These are phyloP conservation scores for Crotalus horridus DNA, from an alignment of 2,113 vertebrate species.

Conservation along the genomic window DNA sequence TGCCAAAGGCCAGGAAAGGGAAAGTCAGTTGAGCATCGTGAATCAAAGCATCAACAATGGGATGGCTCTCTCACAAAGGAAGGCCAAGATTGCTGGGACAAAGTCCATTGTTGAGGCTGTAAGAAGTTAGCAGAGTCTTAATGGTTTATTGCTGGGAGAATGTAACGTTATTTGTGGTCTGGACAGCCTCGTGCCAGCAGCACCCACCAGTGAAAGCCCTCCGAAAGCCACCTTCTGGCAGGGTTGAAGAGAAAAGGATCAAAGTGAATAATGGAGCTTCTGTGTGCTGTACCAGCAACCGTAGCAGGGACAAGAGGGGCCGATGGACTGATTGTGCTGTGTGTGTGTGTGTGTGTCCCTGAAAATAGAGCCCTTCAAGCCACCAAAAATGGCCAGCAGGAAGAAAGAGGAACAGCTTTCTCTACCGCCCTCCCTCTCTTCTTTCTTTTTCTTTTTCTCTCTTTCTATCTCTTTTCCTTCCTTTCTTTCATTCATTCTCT, in stretches of 20 bases:
- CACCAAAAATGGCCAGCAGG: background rate
- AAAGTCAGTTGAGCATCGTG: background rate
- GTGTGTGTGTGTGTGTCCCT: background rate
- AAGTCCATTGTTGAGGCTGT: constrained; percentile 64
- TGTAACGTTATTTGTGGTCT: constrained; percentile 49
- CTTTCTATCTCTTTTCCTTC: background rate
- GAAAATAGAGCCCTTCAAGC: background rate
- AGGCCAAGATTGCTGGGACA: constrained; percentile 32
- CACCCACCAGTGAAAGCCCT: constrained; percentile 15
- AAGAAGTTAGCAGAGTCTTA: constrained; percentile 51
- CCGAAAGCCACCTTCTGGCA: constrained; percentile 54
- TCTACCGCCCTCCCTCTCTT: background rate
- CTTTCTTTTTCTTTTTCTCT: background rate
- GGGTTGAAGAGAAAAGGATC: constrained; percentile 4
- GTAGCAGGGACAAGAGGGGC: background rate
- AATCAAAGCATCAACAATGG: background rate
- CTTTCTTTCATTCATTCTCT: too few relatives aligned
- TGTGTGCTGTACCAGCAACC: background rate
- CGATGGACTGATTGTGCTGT: background rate
- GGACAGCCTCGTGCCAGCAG: constrained; percentile 24
- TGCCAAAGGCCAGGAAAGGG: background rate
- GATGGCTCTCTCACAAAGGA: background rate
- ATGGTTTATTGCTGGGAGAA: constrained; percentile 45
- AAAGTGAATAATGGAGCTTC: constrained; percentile 18
- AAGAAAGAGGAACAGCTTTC: background rate